These are phyloP conservation scores for Rotaria magnacalcarata DNA, from an alignment of 2,888 invertebrate genomes.

Conservation along the genomic window DNA sequence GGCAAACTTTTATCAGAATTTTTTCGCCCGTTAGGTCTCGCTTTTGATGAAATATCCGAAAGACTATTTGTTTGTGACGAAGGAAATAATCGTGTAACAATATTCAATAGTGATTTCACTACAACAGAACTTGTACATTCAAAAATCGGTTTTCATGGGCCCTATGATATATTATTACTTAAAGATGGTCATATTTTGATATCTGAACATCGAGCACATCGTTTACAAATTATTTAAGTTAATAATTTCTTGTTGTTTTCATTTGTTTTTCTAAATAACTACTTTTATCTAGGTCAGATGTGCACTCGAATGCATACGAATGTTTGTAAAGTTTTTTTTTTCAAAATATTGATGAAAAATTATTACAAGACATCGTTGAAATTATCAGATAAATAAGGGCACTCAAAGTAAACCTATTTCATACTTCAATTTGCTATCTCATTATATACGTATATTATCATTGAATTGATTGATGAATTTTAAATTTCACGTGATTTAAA, in stretches of 20 bases:
- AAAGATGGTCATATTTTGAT: not conserved
- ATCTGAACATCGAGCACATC: slow-evolving; percentile 27
- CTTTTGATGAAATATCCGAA: slow-evolving; percentile 33
- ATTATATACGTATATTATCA: no score
- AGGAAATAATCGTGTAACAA: slow-evolving; percentile 19
- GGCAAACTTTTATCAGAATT: slow-evolving; percentile 43
- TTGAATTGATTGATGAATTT: no score
- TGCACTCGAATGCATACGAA: not conserved
- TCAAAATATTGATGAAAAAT: no score
- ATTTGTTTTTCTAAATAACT: not conserved
- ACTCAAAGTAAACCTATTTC: not conserved
- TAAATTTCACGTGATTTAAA: no score
- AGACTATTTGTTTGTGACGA: slow-evolving; percentile 6
- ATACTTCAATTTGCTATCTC: no score
- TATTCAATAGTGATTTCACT: not conserved
- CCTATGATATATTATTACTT: not conserved
- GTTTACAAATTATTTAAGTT: slow-evolving; percentile 6
- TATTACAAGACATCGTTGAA: not conserved
- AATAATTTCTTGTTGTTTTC: not conserved
- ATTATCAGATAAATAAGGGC: not conserved
- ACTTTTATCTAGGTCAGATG: not conserved
- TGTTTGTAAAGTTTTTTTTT: no score
- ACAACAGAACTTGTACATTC: not conserved
- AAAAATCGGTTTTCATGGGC: slow-evolving; percentile 28
- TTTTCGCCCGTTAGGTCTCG: slow-evolving; percentile 42